Evolutionary conservation across 2,113 vertebrate genomes (phyloP), one percentile per base, ranked within the genome.

Genomic region (Hemiscyllium ocellatum): DNA sequence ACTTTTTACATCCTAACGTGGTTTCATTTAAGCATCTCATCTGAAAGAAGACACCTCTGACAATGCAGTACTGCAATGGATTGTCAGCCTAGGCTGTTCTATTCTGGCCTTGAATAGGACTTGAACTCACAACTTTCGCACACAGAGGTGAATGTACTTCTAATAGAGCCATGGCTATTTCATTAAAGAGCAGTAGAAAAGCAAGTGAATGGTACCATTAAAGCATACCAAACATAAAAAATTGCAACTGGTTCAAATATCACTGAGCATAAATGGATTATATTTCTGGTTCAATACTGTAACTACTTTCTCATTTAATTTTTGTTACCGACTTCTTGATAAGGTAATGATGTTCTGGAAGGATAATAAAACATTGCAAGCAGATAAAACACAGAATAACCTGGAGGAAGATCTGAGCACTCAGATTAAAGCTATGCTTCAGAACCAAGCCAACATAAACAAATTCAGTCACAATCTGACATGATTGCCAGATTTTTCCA

Each of bases 391-490:
- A 95, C n/a, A 66, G n/a, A 37, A 68, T 65, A 93, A 19, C 68
- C 66, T 69, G 66, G 68, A 94, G 20, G 22, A 47, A 69, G 37
- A 12, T 70, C 93, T 70, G 37, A 95, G 68, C 68, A 95, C 72
- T 69, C 47, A 76, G 24, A 72, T 10, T 6, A 95, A 95, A 95
- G 10, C 33, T 90, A 61, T 15, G 56, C 52, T 90, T 52, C 87
- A 90, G 87, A 10, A 52, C 68, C 29, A 52, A 52, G 47, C 91
- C 91, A 94, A 66, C 33, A 37, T n/a, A 93, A n/a, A 93, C 66
- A 66, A 93, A 7, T 93, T 68, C 61, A 66, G n/a, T 69, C 33
- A 94, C 29, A 72, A 95, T 95, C 69, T 72, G 94, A 72, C 42
- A 33, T 94, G 20, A 69, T 70, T 94, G 91, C 90, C 90, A 68